Percentiles rank a stretch among this genome's conserved stretches.
These are phyloP conservation scores for Crocallis elinguaria DNA, from an alignment of 2,888 invertebrate genomes.

Conservation along the genomic window DNA sequence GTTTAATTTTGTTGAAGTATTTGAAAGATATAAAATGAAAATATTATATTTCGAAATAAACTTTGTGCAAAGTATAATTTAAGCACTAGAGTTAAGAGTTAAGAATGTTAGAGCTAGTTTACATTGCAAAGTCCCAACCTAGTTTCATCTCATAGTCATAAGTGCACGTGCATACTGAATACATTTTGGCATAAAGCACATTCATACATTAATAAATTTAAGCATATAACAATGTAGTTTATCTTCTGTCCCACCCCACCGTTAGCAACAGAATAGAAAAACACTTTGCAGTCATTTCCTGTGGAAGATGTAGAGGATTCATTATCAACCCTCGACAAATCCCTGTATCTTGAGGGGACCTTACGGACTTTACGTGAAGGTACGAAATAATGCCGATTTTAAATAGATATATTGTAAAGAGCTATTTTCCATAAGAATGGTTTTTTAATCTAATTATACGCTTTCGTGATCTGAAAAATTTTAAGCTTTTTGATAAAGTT, in stretches of 20 bases:
- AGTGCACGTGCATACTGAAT: neutral
- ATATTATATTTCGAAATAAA: no score
- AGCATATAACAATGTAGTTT: conserved; percentile 27
- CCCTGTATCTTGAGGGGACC: conserved; percentile 61
- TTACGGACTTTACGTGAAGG: conserved; percentile 37
- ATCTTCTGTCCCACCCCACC: conserved; percentile 50
- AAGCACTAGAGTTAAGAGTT: neutral
- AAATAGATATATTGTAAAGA: neutral
- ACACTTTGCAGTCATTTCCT: conserved; percentile 82
- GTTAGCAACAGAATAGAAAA: conserved; percentile 73
- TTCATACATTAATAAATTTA: neutral
- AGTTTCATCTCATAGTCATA: neutral
- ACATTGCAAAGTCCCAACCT: neutral
- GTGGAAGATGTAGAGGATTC: conserved; percentile 78
- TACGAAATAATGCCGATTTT: conserved; percentile 29
- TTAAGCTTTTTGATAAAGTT: no score
- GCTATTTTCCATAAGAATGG: neutral
- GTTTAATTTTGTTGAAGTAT: no score
- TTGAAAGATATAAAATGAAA: no score
- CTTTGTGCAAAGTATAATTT: no score
- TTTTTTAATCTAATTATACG: no score
- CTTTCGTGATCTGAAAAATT: no score
- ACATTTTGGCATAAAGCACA: neutral
- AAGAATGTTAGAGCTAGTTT: neutral
- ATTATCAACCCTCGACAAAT: conserved; percentile 80